These are phyloP conservation scores for Sclerodermus sp. DNA, from an alignment of 2,888 invertebrate species.

Conservation along the genomic window DNA sequence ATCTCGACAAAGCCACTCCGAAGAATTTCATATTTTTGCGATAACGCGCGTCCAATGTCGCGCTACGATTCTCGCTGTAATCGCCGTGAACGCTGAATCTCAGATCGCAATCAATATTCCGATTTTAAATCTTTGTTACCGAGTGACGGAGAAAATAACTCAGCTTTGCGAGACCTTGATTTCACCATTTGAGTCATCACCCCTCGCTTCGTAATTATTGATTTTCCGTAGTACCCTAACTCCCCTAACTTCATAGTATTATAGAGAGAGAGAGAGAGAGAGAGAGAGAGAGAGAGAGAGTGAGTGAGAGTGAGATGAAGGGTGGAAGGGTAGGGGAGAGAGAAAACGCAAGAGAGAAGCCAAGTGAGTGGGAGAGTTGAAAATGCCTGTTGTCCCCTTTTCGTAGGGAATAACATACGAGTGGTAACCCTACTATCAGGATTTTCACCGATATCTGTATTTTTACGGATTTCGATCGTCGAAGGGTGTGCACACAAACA, in stretches of 20 bases:
- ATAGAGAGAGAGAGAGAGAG: conserved; percentile 32
- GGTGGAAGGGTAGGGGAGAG: conserved; percentile 31
- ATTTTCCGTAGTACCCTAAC: conserved; percentile 54
- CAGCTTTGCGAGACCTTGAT: conserved; percentile 50
- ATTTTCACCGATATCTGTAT: conserved; percentile 35
- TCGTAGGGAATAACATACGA: conserved; percentile 39
- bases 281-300: conserved; percentile 33
- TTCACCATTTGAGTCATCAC: conserved; percentile 57
- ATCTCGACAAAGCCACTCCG: too few relatives aligned
- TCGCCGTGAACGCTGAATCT: too few relatives aligned
- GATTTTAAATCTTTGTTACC: not conserved
- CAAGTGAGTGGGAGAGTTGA: conserved; percentile 39
- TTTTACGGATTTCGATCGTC: conserved; percentile 36
- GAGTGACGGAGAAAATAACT: conserved; percentile 34
- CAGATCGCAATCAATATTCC: too few relatives aligned
- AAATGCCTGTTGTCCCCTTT: conserved; percentile 51
- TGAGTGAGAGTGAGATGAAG: conserved; percentile 27
- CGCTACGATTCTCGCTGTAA: too few relatives aligned
- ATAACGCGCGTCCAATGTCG: too few relatives aligned
- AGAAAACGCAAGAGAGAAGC: conserved; percentile 30
- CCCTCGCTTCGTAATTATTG: conserved; percentile 57
- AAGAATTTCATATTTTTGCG: too few relatives aligned
- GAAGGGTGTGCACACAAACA: conserved; percentile 13
- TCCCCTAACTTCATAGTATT: conserved; percentile 54
- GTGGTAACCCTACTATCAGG: conserved; percentile 32